Conservation (phyloP, 2,888 invertebrate genomes). For the Pseudococcus viburni region DNA sequence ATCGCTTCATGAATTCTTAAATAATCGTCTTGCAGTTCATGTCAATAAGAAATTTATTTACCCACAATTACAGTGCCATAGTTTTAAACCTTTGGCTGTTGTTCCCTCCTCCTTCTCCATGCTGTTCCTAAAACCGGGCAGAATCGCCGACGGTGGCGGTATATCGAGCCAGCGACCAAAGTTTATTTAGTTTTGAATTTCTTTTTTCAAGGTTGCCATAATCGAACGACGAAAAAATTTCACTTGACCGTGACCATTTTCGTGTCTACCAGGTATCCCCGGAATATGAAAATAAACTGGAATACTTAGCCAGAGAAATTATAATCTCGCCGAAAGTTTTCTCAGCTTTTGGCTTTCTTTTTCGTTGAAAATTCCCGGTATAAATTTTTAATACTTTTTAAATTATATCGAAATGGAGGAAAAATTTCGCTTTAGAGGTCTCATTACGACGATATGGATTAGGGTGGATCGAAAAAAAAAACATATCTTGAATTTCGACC, state of each 20-base stretch:
- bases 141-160: background rate
- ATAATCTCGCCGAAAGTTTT: background rate
- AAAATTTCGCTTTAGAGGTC: background rate
- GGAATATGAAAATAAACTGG: background rate
- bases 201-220: slow-evolving; percentile 25
- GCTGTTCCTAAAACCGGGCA: background rate
- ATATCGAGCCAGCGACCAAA: background rate
- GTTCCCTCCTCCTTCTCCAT: background rate
- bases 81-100: background rate
- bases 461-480: too few relatives aligned
- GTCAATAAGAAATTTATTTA: slow-evolving; percentile 54
- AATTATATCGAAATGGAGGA: background rate
- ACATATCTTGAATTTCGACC: too few relatives aligned
- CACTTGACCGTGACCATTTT: slow-evolving; percentile 24
- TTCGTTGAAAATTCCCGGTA: background rate
- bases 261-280: background rate
- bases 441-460: background rate
- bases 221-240: slow-evolving; percentile 36
- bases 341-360: background rate
- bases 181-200: slow-evolving; percentile 44
- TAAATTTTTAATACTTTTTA: slow-evolving; percentile 20
- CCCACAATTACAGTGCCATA: slow-evolving; percentile 36
- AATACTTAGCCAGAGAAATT: background rate
- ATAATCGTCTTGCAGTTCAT: slow-evolving; percentile 46
- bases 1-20: slow-evolving; percentile 54